phyloP scores from a whole-genome alignment of 2,797 vertebrate genomes.

The Lithobates pipiens region DNA sequence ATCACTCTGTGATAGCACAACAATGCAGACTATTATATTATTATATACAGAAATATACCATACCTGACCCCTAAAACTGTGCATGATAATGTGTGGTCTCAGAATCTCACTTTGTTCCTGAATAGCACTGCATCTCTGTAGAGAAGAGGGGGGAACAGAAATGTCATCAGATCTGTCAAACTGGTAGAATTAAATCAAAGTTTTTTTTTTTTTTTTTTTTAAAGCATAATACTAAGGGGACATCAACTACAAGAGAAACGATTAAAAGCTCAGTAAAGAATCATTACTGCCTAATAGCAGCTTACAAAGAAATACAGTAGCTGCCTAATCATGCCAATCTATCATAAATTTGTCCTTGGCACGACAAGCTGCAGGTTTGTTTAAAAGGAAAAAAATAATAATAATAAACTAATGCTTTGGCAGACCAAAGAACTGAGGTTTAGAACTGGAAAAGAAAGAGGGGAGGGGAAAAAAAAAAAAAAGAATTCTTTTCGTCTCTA shows the following conservation, averaged over 20 bases:
- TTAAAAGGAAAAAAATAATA: conserved; percentile 74
- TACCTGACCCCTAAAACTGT: neutral
- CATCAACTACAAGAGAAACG: conserved; percentile 5
- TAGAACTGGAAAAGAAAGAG: conserved; percentile 77
- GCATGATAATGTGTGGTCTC: conserved; percentile 71
- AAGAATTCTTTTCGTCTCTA: conserved; percentile 80
- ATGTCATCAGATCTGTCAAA: neutral
- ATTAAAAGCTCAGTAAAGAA: conserved; percentile 59
- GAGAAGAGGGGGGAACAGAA: conserved; percentile 42
- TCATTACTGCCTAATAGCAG: conserved; percentile 62
- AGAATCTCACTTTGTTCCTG: conserved; percentile 79
- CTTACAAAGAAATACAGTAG: conserved; percentile 32
- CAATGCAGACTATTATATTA: no score
- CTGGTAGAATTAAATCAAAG: no score
- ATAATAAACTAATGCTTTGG: conserved; percentile 75
- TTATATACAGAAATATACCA: no score
- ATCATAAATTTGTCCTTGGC: conserved; percentile 67
- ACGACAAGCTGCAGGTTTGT: conserved; percentile 71
- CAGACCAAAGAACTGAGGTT: conserved; percentile 75
- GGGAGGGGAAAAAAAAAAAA: conserved; percentile 59
- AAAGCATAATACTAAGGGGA: neutral
- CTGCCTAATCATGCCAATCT: conserved; percentile 45
- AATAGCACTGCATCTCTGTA: conserved; percentile 83
- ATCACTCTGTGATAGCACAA: no score
- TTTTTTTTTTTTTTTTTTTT: no score